phyloP scores from a whole-genome alignment of 1,140 invertebrate species.

The Calycopis cecrops region DNA sequence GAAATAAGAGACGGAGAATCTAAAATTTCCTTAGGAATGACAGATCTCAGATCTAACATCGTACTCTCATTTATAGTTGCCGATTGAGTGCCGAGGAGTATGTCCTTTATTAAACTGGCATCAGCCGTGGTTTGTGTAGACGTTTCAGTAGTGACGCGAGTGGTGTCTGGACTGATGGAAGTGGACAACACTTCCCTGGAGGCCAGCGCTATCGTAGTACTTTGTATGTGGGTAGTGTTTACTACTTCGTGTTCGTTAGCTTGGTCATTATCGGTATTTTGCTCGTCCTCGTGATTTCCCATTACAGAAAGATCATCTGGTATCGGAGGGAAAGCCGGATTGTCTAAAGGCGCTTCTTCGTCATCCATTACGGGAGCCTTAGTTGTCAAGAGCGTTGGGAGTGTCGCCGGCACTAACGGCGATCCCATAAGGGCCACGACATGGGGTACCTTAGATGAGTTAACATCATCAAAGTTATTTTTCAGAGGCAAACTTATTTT shows the following conservation, averaged over 20 bases:
- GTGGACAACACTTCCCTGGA: constrained; percentile 35
- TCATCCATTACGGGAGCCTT: constrained; percentile 55
- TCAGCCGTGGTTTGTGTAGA: constrained; percentile 27
- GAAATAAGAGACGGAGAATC: constrained; percentile 43
- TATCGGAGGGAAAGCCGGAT: constrained; percentile 63
- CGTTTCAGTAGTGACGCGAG: constrained; percentile 29
- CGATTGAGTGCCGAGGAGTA: constrained; percentile 29
- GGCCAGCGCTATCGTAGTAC: constrained; percentile 29
- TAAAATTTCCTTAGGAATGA: constrained; percentile 55
- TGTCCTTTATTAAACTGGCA: constrained; percentile 25
- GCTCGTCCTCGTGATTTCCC: constrained; percentile 57
- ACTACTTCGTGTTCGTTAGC: constrained; percentile 33
- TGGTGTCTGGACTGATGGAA: constrained; percentile 27
- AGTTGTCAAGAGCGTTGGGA: constrained; percentile 36
- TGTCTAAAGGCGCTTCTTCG: constrained; percentile 52
- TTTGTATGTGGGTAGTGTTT: constrained; percentile 26
- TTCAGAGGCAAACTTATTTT: constrained; percentile 60
- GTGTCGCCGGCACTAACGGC: constrained; percentile 21
- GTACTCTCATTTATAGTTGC: constrained; percentile 41
- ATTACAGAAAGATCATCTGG: constrained; percentile 60
- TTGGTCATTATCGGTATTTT: constrained; percentile 48
- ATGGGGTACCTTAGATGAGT: constrained; percentile 40
- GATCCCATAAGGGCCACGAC: constrained; percentile 38
- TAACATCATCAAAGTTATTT: constrained; percentile 43
- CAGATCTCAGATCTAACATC: constrained; percentile 55